Base-by-base conservation (phyloP, 2,797 vertebrate species). In the Eupleurogrammus muticus region DNA sequence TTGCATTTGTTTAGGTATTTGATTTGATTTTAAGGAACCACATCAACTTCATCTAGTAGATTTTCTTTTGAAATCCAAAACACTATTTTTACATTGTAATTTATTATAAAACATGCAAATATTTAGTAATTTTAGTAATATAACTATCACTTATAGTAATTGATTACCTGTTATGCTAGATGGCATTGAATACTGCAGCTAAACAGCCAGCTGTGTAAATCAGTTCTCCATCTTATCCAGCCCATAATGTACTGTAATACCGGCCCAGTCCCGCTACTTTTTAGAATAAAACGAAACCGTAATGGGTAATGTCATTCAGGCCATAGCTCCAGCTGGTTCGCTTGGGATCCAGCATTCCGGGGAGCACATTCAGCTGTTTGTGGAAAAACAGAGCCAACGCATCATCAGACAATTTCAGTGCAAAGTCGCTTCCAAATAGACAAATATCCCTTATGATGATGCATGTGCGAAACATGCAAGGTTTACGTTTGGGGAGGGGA, bases 281-380 rank as follows among this genome's bases (percentile, higher is more conserved):
- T 65, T 50, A 70, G 58, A 66, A 62, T 60, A 36, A 55, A 54
- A 44, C 65, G 47, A 69, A 59, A 64, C 35, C 73, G 66, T 85
- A 84, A 85, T 79, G 65, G 72, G 54, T 66, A 55, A n/a, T 80
- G 75, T 84, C 85, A 84, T 59, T 81, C 75, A 74, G 66, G 56
- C 60, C 73, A 67, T 12, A 57, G 78, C 51, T 50, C 28, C 55
- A 36, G 50, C 55, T 57, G 50, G 72, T 73, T 84, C 80, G 73
- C 73, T 64, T 58, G 82, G 75, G 82, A 87, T 73, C 59, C 35
- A 67, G 40, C 40, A 11, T 36, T 34, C 38, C 76, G 14, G 14
- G 74, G 63, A 80, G 55, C 60, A 66, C 65, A 71, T 84, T 66
- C 24, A 79, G 68, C 71, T 70, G 66, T 77, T 85, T 77, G 76